These are phyloP conservation scores for Hoplodrina ambigua DNA, from an alignment of 2,888 invertebrate genomes.

Conservation along the genomic window DNA sequence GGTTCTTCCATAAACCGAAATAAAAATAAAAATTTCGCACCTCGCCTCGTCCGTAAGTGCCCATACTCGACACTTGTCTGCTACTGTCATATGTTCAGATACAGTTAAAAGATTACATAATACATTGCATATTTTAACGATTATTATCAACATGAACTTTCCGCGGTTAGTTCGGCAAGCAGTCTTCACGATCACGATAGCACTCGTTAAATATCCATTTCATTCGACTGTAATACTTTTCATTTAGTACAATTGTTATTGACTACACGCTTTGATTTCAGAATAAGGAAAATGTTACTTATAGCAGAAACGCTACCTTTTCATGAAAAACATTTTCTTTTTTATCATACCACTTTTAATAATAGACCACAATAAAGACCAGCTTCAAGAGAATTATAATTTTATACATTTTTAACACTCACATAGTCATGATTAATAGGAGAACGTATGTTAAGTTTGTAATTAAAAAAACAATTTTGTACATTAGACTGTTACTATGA, in stretches of 20 bases:
- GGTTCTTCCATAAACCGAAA: neutral
- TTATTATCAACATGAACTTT: slow-evolving; percentile 39
- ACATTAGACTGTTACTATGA: slow-evolving; percentile 25
- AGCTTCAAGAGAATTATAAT: slow-evolving; percentile 27
- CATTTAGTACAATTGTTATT: slow-evolving; percentile 37
- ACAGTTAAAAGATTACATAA: slow-evolving; percentile 39
- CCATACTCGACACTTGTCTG: slow-evolving; percentile 10
- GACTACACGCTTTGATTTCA: slow-evolving; percentile 5
- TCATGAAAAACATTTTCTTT: neutral
- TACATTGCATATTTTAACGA: slow-evolving; percentile 31
- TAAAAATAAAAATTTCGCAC: neutral
- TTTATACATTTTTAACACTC: slow-evolving; percentile 46
- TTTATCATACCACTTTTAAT: neutral
- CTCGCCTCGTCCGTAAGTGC: slow-evolving; percentile 5
- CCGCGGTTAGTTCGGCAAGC: slow-evolving; percentile 15
- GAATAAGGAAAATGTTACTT: neutral
- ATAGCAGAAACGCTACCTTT: neutral
- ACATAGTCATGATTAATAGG: slow-evolving; percentile 34
- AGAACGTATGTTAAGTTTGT: slow-evolving; percentile 43
- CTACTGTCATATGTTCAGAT: slow-evolving; percentile 17
- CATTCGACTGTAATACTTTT: slow-evolving; percentile 33
- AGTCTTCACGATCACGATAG: slow-evolving; percentile 33
- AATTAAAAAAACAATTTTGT: slow-evolving; percentile 30
- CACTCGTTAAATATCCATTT: slow-evolving; percentile 44
- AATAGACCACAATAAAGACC: slow-evolving; percentile 3